Percentiles rank a stretch among this genome's conserved stretches.
Evolutionary conservation across 2,113 vertebrate species (phyloP).

Genomic region (Cyphotilapia sp.): DNA sequence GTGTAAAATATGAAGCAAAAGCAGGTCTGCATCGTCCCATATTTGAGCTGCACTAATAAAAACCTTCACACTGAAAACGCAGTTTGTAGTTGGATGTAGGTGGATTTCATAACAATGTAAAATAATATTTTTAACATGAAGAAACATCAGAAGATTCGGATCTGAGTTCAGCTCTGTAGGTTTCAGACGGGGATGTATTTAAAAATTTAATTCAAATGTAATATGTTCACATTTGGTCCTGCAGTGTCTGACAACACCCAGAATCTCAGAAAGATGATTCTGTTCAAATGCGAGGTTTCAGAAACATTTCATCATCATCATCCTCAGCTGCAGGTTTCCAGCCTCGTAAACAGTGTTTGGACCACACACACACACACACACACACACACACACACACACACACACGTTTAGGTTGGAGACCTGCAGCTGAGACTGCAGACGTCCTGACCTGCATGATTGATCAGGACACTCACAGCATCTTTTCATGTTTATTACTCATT

Average conservation of each 20-base stretch:
- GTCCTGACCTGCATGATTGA: background rate
- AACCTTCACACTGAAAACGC: background rate
- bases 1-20: background rate
- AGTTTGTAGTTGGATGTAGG: background rate
- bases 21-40: background rate
- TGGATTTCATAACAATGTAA: background rate
- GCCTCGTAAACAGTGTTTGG: background rate
- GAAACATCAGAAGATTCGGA: rapidly evolving
- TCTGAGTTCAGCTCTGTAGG: background rate
- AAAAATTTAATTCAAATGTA: rapidly evolving
- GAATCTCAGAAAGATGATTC: background rate
- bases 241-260: background rate
- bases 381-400: rapidly evolving
- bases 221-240: background rate
- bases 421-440: background rate
- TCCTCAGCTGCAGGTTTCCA: background rate
- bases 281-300: background rate
- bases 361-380: background rate
- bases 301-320: background rate
- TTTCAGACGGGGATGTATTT: background rate
- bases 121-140: background rate
- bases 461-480: background rate
- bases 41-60: background rate
- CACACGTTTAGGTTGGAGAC: background rate
- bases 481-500: background rate